Evolutionary conservation across 2,797 vertebrate genomes (phyloP).

Genomic region (Steatocranus sp.): DNA sequence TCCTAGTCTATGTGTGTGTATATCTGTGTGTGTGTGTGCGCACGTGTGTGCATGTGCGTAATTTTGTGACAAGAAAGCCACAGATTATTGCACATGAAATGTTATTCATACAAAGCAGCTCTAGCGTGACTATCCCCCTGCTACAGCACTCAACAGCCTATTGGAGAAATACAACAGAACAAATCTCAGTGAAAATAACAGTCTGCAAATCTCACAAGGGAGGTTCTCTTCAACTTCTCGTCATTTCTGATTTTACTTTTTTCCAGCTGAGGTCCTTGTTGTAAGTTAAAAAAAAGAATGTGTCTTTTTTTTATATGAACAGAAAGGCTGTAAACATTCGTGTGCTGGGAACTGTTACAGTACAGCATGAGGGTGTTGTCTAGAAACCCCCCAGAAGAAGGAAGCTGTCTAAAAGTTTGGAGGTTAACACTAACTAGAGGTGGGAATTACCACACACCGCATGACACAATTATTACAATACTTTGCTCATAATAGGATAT

Average conservation of each 20-base stretch:
- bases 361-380: neutral
- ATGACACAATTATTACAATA: neutral
- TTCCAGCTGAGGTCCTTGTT: neutral
- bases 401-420: neutral
- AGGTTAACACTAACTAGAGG: neutral
- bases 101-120: conserved; percentile 75
- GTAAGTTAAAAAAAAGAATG: conserved; percentile 11
- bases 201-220: conserved; percentile 56
- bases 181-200: conserved; percentile 64
- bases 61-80: conserved; percentile 67
- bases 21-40: neutral
- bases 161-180: conserved; percentile 72
- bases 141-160: conserved; percentile 71
- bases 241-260: conserved; percentile 32
- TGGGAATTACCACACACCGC: fast-evolving
- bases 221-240: conserved; percentile 46
- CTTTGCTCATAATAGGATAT: neutral
- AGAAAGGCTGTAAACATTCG: neutral
- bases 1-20: conserved; percentile 11
- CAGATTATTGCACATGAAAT: conserved; percentile 78
- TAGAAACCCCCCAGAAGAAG: neutral
- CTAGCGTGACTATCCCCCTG: conserved; percentile 74
- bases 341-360: neutral
- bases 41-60: conserved; percentile 7
- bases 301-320: conserved; percentile 10